Percentiles rank a stretch among this genome's conserved stretches.
phyloP scores from a whole-genome alignment of 53 echinoderm and acorn worm species.

The Luidia sarsii region DNA sequence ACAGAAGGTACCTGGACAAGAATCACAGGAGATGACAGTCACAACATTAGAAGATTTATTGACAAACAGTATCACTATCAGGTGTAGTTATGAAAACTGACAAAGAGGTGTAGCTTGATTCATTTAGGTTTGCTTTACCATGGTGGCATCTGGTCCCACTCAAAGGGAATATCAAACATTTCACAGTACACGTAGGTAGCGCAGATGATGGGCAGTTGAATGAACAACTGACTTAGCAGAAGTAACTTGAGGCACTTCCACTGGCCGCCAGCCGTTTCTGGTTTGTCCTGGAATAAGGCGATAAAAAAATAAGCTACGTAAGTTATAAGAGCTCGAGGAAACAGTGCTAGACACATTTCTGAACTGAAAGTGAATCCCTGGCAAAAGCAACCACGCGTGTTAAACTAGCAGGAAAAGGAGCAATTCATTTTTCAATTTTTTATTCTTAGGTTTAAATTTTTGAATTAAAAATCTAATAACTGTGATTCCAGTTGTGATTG shows the following conservation, averaged over 20 bases:
- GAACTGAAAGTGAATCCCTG: too few species aligned
- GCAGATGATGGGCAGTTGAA: conserved; percentile 77
- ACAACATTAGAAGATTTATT: neutral
- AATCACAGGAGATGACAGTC: neutral
- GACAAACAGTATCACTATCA: neutral
- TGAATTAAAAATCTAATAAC: too few species aligned
- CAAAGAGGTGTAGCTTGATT: neutral
- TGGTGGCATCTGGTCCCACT: conserved; percentile 88
- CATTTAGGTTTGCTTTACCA: conserved; percentile 63
- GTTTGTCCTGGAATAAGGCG: conserved; percentile 72
- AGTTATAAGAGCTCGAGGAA: too few species aligned
- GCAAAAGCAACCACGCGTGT: too few species aligned
- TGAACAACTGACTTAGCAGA: conserved; percentile 76
- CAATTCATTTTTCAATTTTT: too few species aligned
- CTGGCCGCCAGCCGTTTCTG: conserved; percentile 64
- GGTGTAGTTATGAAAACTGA: neutral
- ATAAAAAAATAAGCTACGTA: conserved; percentile 18
- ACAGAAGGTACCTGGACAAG: conserved; percentile 65
- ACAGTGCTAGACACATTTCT: too few species aligned
- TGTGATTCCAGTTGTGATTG: too few species aligned
- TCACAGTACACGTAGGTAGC: conserved; percentile 75
- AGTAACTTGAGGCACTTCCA: conserved; percentile 85
- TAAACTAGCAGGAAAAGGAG: too few species aligned
- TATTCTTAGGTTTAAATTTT: too few species aligned
- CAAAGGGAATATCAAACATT: conserved; percentile 71